Evolutionary conservation across 1,140 invertebrate species (phyloP), one percentile per base, ranked within the genome.

Genomic region (Halesus radiatus): DNA sequence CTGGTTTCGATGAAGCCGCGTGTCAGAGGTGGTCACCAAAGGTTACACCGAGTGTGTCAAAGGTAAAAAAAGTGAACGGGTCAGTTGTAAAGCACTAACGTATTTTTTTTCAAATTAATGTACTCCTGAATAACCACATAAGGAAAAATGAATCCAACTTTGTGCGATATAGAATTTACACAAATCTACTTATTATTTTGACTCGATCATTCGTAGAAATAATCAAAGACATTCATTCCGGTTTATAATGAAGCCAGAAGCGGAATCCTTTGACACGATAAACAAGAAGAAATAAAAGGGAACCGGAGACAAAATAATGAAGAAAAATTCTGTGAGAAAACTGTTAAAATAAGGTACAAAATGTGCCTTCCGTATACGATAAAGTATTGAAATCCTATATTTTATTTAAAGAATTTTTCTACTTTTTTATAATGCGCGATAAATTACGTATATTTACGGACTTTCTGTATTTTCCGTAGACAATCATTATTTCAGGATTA

Each of bases 201-300:
- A 70, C 52, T 70, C 66, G 22, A 70, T 70, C 29, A 70, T 52
- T 70, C 66, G 66, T 70, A 70, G n/a, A 50, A 68, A 70, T 70
- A 70, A 70, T 70, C 66, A 70, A 70, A 70, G 66, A 70, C 66
- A 70, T 70, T 50, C 66, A 70, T 45, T 70, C 66, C 37, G 29
- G 66, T 45, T 66, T 45, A 70, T 70, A 70, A 70, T 52, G 66
- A 70, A 70, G 66, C 29, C 18, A 50, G 66, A 3, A 50, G 66
- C n/a, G n/a, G 66, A 70, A 45, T 70, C 66, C 66, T 70, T 70
- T 70, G 66, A 70, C 66, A 50, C 66, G 66, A 70, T 70, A 70
- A 70, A 70, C 37, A 70, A 70, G 66, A 45, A 37, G 66, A n/a
- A 70, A 64, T 64, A 64, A 64, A 70, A 52, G 66, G 66, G 18